phyloP scores from a whole-genome alignment of 2,113 vertebrate genomes.

The Macquaria ambigua region DNA sequence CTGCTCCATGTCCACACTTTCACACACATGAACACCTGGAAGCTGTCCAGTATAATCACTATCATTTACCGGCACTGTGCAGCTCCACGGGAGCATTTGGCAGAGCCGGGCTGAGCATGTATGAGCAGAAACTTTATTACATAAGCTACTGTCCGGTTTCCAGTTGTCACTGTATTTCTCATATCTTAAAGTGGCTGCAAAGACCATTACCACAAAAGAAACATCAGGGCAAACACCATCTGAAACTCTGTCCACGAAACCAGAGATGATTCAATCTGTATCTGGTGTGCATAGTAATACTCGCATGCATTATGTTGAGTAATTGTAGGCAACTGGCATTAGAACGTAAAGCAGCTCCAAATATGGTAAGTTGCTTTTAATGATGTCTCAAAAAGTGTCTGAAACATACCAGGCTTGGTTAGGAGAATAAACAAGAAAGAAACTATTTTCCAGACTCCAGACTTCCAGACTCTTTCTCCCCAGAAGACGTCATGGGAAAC shows the following conservation, averaged over 20 bases:
- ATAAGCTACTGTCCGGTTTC: conserved; percentile 1
- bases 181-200: not conserved
- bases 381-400: not conserved
- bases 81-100: conserved; percentile 18
- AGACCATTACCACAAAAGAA: not conserved
- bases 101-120: not conserved
- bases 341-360: not conserved
- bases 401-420: no score
- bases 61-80: not conserved
- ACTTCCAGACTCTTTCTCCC: not conserved
- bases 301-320: not conserved
- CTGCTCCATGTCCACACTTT: not conserved
- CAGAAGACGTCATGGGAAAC: not conserved
- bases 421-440: not conserved
- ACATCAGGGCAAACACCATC: not conserved
- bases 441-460: not conserved
- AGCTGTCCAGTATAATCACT: conserved; percentile 13
- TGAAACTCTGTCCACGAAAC: not conserved
- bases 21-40: conserved; percentile 22
- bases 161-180: not conserved
- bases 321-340: not conserved
- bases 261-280: not conserved
- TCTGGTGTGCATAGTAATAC: not conserved
- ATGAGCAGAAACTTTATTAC: conserved; percentile 12
- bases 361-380: not conserved